Evolutionary conservation across 2,888 invertebrate genomes (phyloP), one percentile per base, ranked within the genome.

Genomic region (Neoascia interrupta): DNA sequence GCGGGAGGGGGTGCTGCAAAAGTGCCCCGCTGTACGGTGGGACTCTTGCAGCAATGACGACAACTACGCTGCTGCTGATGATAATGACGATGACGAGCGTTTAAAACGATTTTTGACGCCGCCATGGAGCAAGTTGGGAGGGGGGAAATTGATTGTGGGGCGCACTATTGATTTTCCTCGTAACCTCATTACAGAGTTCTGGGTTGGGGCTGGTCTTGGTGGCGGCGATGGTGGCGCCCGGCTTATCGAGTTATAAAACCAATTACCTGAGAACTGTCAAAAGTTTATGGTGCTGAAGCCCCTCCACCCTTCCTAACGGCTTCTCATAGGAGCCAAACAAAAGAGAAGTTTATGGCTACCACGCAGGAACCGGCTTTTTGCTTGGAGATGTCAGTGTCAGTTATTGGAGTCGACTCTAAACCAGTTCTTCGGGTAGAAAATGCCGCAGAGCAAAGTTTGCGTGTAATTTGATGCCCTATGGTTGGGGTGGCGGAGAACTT

Each of bases 281-380:
- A 74, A 45, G 34, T 26, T n/a, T n/a, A n/a, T n/a, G n/a, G n/a
- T n/a, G n/a, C n/a, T 21, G 37, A 31, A 2, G 18, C 16, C 16
- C n/a, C 13, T 16, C 21, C 18, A 4, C n/a, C 13, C 2, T 16
- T 10, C 45, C 10, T 11, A 11, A 2, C 39, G n/a, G n/a, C 49
- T n/a, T 37, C n/a, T n/a, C n/a, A n/a, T n/a, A n/a, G n/a, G n/a
- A n/a, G n/a, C n/a, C 16, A 53, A 18, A 31, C 28, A 11, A 31
- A 37, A 31, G 18, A 45, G 26, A 34, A 28, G 16, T 70, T 58
- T 47, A 34, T 53, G 47, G 47, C 21, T 72, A 64, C 53, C 76
- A 76, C 64, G 76, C 70, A 76, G 76, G 76, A 76, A 76, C 76
- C 76, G 76, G 76, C 76, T 76, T 76, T 76, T 76, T 60, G 53